Conservation (phyloP, 2,797 vertebrate genomes). For the Danio tinwini region DNA sequence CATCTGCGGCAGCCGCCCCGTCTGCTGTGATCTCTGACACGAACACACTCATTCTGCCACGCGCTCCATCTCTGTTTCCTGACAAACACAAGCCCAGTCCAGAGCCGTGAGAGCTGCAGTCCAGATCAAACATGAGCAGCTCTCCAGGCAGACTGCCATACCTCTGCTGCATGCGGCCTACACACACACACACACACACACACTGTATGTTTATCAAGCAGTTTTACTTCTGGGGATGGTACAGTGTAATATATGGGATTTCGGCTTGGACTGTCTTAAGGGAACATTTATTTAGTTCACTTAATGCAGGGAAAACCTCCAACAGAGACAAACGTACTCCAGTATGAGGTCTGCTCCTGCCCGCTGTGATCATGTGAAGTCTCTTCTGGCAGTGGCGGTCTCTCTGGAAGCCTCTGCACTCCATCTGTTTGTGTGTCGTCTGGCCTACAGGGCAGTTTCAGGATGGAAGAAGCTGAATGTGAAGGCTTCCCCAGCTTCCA, state of each 20-base stretch:
- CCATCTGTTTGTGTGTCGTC: constrained; percentile 59
- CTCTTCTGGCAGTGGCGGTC: constrained; percentile 55
- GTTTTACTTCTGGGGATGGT: background rate
- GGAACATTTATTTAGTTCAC: background rate
- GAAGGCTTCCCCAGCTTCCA: constrained; percentile 75
- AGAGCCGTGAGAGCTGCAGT: constrained; percentile 84
- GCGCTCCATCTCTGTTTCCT: constrained; percentile 86
- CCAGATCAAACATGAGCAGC: constrained; percentile 89
- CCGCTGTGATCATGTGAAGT: constrained; percentile 51
- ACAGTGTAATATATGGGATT: constrained; percentile 1
- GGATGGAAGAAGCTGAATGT: constrained; percentile 51
- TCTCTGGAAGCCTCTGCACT: constrained; percentile 59
- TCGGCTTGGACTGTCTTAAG: constrained; percentile 6
- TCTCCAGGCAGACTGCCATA: constrained; percentile 89
- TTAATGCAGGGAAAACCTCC: constrained; percentile 1
- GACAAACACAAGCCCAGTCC: constrained; percentile 90
- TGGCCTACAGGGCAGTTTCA: constrained; percentile 65
- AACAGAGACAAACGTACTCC: constrained; percentile 53
- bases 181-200: constrained; percentile 20
- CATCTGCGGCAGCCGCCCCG: constrained; percentile 88
- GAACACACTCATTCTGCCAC: constrained; percentile 87
- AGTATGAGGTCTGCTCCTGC: constrained; percentile 47
- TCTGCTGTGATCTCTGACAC: constrained; percentile 87
- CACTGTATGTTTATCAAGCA: background rate
- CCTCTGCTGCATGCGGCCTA: constrained; percentile 84